Conservation (phyloP, 2,113 vertebrate species). For the Lycocorax pyrrhopterus region DNA sequence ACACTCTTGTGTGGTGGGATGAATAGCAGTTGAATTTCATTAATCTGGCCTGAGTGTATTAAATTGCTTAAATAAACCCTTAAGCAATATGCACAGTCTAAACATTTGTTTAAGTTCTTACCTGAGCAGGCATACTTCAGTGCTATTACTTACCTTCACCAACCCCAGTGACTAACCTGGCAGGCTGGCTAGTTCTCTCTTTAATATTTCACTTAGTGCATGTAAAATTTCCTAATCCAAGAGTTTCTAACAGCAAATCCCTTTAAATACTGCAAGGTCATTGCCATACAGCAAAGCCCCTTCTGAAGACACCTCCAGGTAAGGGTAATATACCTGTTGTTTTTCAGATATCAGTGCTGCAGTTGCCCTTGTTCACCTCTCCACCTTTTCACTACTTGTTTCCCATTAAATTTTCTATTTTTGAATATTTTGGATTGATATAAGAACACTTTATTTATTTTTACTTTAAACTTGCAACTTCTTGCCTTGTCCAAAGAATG, state of each 20-base stretch:
- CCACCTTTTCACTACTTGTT: neutral
- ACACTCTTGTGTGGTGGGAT: neutral
- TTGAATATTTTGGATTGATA: neutral
- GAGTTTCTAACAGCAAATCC: neutral
- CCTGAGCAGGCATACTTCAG: neutral
- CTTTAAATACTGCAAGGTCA: neutral
- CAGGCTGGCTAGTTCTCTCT: neutral
- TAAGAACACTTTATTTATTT: constrained; percentile 1
- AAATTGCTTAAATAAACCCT: neutral
- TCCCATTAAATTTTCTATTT: constrained; percentile 11
- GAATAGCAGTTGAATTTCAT: neutral
- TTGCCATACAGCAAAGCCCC: neutral
- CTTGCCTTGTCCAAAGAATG: neutral
- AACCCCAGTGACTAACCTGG: neutral
- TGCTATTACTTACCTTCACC: neutral
- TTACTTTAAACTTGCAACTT: constrained; percentile 19
- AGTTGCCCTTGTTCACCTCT: neutral
- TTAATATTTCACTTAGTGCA: neutral
- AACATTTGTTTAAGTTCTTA: neutral
- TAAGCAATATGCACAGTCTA: neutral
- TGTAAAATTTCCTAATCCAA: neutral
- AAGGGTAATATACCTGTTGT: neutral
- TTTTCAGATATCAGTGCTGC: neutral
- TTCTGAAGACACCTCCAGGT: neutral
- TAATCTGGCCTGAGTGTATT: neutral